Base-by-base conservation (phyloP, 2,113 vertebrate species). In the Lepidothrix coronata region DNA sequence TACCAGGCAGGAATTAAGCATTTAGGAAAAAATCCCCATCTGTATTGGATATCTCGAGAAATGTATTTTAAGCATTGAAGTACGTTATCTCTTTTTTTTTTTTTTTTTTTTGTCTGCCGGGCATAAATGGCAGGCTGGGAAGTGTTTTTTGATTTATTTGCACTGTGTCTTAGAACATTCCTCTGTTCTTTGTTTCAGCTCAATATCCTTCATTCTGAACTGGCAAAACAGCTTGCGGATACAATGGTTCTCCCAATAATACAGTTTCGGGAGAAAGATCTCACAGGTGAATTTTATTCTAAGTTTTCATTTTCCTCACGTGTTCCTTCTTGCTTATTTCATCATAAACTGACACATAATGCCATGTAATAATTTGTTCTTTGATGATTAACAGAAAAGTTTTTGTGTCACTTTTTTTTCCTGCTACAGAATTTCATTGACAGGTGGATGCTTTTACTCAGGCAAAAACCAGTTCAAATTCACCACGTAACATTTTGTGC, bases 261-360 rank as follows among this genome's bases (percentile, higher is more conserved):
- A 96, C 99, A 99, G 21, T 99, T 99, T 96, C 97, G 99, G 94
- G 99, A 99, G 97, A 99, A 99, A 87, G 99, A 99, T 96, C 99
- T 99, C 80, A 99, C 99, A 97, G 99, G 99, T 99, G 98, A 92
- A 83, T 67, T 85, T 68, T 37, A 20, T 39, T 62, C 48, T 70
- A 49, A 27, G 23, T 66, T 91, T 81, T 48, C 13, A 1, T 71
- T 89, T 92, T 80, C 46, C 33, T 79, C 20, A 3, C 28, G 8
- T 48, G 22, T 59, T 81, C n/a, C 17, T 84, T 88, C 46, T 81
- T 86, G 33, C 49, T 90, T 81, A 55, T 77, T 90, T 74, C 14
- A 5, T 72, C 33, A 58, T 63, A 59, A 90, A 37, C 11, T 43
- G 74, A 70, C 30, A 48, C 30, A 8, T 41, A 68, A 48, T 83